Percentiles rank a stretch among this genome's conserved stretches.
Conservation (phyloP, 2,888 invertebrate genomes). For the Mythimna impura region DNA sequence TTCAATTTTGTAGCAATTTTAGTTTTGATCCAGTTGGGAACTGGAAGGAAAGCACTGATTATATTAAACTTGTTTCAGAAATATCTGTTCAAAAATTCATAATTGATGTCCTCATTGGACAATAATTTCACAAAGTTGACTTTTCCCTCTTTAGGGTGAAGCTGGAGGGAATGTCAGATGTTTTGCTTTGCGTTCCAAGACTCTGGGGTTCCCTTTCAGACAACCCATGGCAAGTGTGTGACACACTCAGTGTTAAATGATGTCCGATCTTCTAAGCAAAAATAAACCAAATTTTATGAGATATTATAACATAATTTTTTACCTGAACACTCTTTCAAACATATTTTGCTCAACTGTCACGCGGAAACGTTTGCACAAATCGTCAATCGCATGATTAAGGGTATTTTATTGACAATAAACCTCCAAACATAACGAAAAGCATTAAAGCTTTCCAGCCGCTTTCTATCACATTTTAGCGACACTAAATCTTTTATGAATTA, state of each 20-base stretch:
- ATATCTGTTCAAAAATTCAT: not conserved
- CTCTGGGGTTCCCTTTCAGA: too few species aligned
- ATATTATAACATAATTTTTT: not conserved
- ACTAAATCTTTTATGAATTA: conserved; percentile 82
- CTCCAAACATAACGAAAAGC: conserved; percentile 50
- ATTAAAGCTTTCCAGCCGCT: conserved; percentile 63
- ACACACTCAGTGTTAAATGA: not conserved
- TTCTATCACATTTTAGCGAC: conserved; percentile 58
- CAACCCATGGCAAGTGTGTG: not conserved
- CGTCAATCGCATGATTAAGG: conserved; percentile 52
- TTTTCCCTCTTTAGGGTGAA: too few species aligned
- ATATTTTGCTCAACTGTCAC: conserved; percentile 37
- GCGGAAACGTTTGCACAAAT: conserved; percentile 49
- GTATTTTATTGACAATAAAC: conserved; percentile 63
- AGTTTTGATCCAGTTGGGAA: not conserved
- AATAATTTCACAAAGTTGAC: not conserved
- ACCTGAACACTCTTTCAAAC: not conserved
- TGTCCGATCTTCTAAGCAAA: not conserved
- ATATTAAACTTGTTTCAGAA: not conserved
- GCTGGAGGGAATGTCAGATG: too few species aligned
- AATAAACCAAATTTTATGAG: not conserved
- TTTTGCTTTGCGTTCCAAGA: too few species aligned
- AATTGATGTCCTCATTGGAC: not conserved
- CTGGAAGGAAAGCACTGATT: not conserved
- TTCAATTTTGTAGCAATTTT: conserved; percentile 6